Percentiles rank a stretch among this genome's conserved stretches.
Conservation (phyloP, 2,888 invertebrate species). For the Stictocephala bisonia region DNA sequence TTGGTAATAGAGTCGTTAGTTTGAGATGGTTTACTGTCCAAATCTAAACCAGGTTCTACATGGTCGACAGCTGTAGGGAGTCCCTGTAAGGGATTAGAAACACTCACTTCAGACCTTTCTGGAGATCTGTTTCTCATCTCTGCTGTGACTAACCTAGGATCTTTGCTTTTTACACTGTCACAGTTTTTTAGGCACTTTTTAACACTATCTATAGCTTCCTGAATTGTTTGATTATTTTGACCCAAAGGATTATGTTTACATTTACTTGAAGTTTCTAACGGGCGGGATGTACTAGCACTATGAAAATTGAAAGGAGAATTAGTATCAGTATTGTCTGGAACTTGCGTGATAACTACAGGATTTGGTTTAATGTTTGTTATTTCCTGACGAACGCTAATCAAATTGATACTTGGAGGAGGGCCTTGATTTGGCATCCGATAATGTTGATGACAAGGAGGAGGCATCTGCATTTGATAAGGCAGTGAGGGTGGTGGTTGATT, state of each 20-base stretch:
- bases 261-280: neutral
- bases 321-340: neutral
- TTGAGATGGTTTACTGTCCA: no score
- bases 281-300: neutral
- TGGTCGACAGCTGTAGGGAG: no score
- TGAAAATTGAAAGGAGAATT: neutral
- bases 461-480: slow-evolving; percentile 23
- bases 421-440: slow-evolving; percentile 15
- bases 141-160: neutral
- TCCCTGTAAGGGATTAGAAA: no score
- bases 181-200: slow-evolving; percentile 33
- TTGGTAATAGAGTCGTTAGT: no score
- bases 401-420: neutral
- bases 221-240: slow-evolving; percentile 28
- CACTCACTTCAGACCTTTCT: neutral
- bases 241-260: slow-evolving; percentile 28
- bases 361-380: slow-evolving; percentile 5
- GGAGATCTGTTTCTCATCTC: slow-evolving; percentile 11
- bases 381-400: slow-evolving; percentile 8
- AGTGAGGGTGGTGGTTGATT: slow-evolving; percentile 27
- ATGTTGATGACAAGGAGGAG: slow-evolving; percentile 28
- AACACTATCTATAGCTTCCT: slow-evolving; percentile 32
- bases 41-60: no score
- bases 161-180: slow-evolving; percentile 22
- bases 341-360: neutral